Conservation (phyloP, 2,888 invertebrate species). For the Steinernema carpocapsae region DNA sequence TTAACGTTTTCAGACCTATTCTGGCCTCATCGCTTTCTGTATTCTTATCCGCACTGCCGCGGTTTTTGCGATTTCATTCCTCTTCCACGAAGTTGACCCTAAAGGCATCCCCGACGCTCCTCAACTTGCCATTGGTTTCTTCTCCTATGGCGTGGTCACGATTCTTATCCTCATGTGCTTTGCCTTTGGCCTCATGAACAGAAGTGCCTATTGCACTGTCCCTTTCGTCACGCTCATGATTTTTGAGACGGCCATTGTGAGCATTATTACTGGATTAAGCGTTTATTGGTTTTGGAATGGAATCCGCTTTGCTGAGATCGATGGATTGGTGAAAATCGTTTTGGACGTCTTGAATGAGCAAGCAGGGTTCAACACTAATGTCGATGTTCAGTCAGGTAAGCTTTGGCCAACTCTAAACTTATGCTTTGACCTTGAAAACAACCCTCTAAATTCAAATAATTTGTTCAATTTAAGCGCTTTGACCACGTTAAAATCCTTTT, state of each 20-base stretch:
- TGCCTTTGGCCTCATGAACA: neutral
- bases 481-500: too few relatives aligned
- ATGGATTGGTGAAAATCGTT: neutral
- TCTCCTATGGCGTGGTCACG: neutral
- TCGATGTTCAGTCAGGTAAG: constrained; percentile 11
- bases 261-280: neutral
- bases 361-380: constrained; percentile 3
- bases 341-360: neutral
- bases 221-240: constrained; percentile 18
- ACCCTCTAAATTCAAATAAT: too few relatives aligned
- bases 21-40: constrained; percentile 6
- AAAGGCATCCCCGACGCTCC: neutral
- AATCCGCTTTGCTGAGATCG: neutral
- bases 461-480: too few relatives aligned
- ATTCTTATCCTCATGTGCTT: neutral
- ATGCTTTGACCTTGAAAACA: too few relatives aligned
- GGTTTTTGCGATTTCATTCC: neutral
- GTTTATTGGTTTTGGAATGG: neutral
- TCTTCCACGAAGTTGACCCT: neutral
- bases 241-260: constrained; percentile 2
- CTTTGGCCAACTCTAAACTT: too few relatives aligned
- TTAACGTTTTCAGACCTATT: neutral
- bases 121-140: neutral
- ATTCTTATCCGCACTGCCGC: constrained; percentile 1
- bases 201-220: neutral